These are phyloP conservation scores for Coptodon rendalli DNA, from an alignment of 2,113 vertebrate genomes.

Conservation along the genomic window DNA sequence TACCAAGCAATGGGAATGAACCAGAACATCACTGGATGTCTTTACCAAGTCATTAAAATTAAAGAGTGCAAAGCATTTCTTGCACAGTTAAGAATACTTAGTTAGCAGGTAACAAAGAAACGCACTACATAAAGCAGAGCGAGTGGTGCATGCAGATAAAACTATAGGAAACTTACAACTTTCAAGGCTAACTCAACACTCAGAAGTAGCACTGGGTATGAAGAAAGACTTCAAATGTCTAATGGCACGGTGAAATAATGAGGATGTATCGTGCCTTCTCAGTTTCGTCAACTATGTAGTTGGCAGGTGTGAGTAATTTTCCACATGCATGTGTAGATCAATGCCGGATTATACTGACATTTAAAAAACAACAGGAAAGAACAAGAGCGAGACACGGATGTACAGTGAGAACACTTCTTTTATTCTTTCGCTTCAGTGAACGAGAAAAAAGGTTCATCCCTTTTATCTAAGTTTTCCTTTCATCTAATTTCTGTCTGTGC, in stretches of 20 bases:
- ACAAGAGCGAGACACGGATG: background rate
- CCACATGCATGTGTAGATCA: background rate
- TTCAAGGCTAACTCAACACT: background rate
- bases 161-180: background rate
- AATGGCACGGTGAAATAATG: background rate
- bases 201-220: background rate
- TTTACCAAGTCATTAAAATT: background rate
- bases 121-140: background rate
- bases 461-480: slow-evolving; percentile 50
- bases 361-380: background rate
- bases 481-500: slow-evolving; percentile 26
- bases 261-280: background rate
- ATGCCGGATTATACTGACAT: background rate
- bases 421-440: background rate
- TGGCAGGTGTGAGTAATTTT: background rate
- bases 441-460: background rate
- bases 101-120: background rate
- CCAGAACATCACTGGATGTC: background rate
- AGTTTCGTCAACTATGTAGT: background rate
- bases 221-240: background rate
- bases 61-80: background rate
- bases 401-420: background rate
- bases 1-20: rapidly evolving
- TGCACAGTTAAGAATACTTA: background rate
- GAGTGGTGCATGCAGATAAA: background rate